Conservation (phyloP, 2,113 vertebrate genomes). For the Mugil cephalus region DNA sequence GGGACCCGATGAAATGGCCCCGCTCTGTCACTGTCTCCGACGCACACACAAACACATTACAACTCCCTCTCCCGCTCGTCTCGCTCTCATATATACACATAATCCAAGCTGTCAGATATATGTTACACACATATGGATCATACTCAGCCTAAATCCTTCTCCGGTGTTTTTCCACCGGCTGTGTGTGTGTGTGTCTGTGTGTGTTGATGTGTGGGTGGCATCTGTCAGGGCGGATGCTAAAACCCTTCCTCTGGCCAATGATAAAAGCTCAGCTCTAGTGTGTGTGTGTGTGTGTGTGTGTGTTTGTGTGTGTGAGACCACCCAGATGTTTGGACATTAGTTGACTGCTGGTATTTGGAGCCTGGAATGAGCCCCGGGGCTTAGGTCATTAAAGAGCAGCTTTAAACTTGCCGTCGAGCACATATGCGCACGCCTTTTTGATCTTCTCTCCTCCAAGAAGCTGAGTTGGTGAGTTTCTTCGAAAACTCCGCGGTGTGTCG, state of each 20-base stretch:
- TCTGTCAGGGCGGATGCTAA: conserved; percentile 65
- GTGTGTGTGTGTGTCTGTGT: conserved; percentile 23
- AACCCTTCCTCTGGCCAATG: conserved; percentile 69
- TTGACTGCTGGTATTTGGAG: conserved; percentile 66
- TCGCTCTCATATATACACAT: conserved; percentile 61
- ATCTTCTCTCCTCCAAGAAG: conserved; percentile 51
- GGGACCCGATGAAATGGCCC: conserved; percentile 64
- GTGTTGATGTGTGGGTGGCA: conserved; percentile 45
- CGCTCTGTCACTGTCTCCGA: conserved; percentile 74
- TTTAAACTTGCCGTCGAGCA: conserved; percentile 55
- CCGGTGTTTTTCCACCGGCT: conserved; percentile 41
- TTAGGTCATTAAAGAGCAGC: conserved; percentile 73
- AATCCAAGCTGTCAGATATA: conserved; percentile 75
- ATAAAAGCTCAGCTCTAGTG: conserved; percentile 61
- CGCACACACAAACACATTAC: conserved; percentile 11
- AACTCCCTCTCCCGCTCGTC: not conserved
- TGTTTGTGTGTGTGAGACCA: conserved; percentile 26
- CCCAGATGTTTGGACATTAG: conserved; percentile 72
- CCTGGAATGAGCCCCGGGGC: conserved; percentile 69
- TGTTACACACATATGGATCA: conserved; percentile 72
- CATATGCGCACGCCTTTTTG: conserved; percentile 23
- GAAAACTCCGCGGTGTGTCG: conserved; percentile 44
- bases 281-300: conserved; percentile 22
- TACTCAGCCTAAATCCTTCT: conserved; percentile 63
- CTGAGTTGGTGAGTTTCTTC: conserved; percentile 68